phyloP scores from a whole-genome alignment of 2,797 vertebrate species.

The Trichosurus vulpecula region DNA sequence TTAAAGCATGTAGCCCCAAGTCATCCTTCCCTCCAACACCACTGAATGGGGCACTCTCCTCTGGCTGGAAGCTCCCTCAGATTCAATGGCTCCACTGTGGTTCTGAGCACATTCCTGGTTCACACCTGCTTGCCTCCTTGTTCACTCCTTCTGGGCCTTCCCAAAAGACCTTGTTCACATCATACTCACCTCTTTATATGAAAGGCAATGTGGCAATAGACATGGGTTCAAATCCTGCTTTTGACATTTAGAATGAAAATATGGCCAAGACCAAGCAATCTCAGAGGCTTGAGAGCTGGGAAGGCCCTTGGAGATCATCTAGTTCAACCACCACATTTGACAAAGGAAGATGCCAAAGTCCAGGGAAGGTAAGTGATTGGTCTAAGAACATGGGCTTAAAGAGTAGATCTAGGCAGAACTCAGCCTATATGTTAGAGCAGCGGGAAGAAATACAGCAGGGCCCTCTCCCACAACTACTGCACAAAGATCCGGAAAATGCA shows the following conservation, averaged over 20 bases:
- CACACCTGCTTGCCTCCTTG: too few species aligned
- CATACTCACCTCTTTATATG: neutral
- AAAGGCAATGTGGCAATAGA: neutral
- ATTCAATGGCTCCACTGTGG: too few species aligned
- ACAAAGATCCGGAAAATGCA: neutral
- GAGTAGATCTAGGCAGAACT: neutral
- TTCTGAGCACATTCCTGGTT: too few species aligned
- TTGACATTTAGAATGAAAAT: slow-evolving; percentile 4
- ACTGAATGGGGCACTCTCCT: too few species aligned
- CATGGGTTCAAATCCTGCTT: neutral
- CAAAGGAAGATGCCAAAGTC: neutral
- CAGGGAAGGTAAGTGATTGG: neutral
- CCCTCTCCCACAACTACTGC: too few species aligned
- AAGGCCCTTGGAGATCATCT: neutral
- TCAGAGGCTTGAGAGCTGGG: neutral
- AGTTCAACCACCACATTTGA: neutral
- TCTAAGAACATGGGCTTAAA: neutral
- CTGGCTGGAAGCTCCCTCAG: too few species aligned
- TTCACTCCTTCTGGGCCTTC: neutral
- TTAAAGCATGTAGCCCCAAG: neutral
- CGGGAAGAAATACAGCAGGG: too few species aligned
- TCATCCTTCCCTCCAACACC: neutral
- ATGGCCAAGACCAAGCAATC: neutral
- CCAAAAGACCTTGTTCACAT: neutral
- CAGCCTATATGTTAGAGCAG: too few species aligned